Base-by-base conservation (phyloP, 2,888 invertebrate species). In the Hofmannophila pseudospretella region DNA sequence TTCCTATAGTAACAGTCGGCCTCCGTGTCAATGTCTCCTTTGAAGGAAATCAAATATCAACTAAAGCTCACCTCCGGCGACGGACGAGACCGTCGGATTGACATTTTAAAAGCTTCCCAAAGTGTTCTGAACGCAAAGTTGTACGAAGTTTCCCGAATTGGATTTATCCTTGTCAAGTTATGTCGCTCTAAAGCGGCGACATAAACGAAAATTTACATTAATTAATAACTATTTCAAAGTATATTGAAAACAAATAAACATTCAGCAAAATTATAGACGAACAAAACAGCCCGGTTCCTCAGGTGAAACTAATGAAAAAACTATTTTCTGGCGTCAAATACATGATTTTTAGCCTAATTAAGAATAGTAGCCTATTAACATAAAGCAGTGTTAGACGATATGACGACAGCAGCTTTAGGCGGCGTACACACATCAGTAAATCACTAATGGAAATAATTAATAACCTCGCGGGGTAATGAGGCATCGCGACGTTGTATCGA, bases 371-470 rank as follows among this genome's bases (percentile, higher is more conserved):
- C n/a, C n/a, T n/a, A n/a, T n/a, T n/a, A n/a, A n/a, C 19, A 5
- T 5, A 19, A 19, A 19, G 19, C 19, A n/a, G n/a, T n/a, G n/a
- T n/a, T n/a, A n/a, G n/a, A n/a, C n/a, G n/a, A n/a, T 23, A 23
- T 23, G 4, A 23, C 16, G 5, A 16, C 4, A 22, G 22, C 28
- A 9, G 13, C 13, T 13, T 28, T 7, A 28, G 7, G 9, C 7
- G 1, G 5, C 13, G 13, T 28, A 11, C 11, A 2, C 10, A 7
- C 28, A n/a, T 12, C 28, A 26, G 7, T 16, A 14, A 8, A 23
- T 32, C 13, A 11, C 43, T 62, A 55, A 60, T 56, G 48, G 58
- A 51, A 55, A 52, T 64, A 64, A 64, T 62, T 48, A 58, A 58
- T 47, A 48, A 43, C 48, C 41, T 36, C 46, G 39, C 45, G 36